These are phyloP conservation scores for Odocoileus hemionus DNA, from an alignment of 2,113 vertebrate species.

Conservation along the genomic window DNA sequence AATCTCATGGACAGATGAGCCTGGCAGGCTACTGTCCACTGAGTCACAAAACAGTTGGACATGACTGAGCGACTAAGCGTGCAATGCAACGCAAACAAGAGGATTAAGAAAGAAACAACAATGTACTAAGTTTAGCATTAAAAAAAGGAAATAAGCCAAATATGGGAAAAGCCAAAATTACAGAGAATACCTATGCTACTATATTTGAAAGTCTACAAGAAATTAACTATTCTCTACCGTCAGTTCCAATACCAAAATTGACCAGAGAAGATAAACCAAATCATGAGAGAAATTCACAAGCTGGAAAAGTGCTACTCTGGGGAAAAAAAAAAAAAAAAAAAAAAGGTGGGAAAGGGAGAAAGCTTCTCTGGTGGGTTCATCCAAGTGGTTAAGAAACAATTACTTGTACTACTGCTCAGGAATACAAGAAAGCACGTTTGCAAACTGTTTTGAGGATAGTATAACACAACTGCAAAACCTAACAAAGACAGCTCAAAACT, in stretches of 20 bases:
- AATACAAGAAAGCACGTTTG: not conserved
- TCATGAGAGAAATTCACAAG: not conserved
- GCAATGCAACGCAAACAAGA: not conserved
- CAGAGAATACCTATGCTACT: not conserved
- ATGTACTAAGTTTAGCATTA: not conserved
- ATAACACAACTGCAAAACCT: not conserved
- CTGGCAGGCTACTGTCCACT: not conserved
- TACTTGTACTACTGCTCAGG: not conserved
- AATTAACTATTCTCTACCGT: not conserved
- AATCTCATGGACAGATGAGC: not conserved
- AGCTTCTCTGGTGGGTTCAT: not conserved
- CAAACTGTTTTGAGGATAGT: not conserved
- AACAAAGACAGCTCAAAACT: not conserved
- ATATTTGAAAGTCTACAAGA: not conserved
- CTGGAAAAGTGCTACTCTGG: not conserved
- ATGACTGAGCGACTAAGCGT: not conserved
- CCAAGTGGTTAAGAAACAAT: not conserved
- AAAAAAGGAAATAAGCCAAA: not conserved
- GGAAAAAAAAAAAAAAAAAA: not conserved
- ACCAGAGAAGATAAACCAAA: not conserved
- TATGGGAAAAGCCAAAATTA: not conserved
- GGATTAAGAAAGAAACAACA: not conserved
- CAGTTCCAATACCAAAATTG: not conserved
- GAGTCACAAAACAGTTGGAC: not conserved
- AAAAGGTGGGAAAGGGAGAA: not conserved